phyloP scores from a whole-genome alignment of 2,888 invertebrate species.

The Lepas anatifera region DNA sequence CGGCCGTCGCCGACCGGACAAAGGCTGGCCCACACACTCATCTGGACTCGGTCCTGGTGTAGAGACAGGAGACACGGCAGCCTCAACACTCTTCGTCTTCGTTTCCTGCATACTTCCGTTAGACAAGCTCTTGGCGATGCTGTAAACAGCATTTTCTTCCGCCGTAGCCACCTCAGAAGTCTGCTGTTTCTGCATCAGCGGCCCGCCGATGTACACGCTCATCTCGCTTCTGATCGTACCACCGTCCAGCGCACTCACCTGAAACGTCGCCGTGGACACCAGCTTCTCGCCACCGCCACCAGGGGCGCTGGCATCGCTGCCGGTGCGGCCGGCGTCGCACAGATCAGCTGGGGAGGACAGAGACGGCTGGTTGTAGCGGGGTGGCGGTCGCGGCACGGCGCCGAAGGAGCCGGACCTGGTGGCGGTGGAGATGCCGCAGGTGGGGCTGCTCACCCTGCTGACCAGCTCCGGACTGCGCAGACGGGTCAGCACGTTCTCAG shows the following conservation, averaged over 20 bases:
- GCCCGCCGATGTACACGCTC: neutral
- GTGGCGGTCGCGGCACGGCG: neutral
- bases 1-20: conserved; percentile 15
- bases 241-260: neutral
- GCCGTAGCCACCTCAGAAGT: neutral
- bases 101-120: too few relatives aligned
- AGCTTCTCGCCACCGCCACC: neutral
- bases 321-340: neutral
- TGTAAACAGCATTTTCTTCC: too few relatives aligned
- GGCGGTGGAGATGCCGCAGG: neutral
- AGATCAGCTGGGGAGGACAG: neutral
- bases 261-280: neutral
- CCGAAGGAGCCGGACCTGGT: too few relatives aligned
- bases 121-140: too few relatives aligned
- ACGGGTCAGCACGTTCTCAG: too few relatives aligned
- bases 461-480: neutral
- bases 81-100: too few relatives aligned
- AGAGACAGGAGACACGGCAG: too few relatives aligned
- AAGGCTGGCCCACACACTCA: conserved; percentile 16
- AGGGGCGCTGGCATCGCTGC: neutral
- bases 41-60: neutral
- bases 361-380: neutral
- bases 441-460: neutral
- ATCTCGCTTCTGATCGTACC: neutral
- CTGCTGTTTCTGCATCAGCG: neutral